These are phyloP conservation scores for Meloidogyne floridensis DNA, from an alignment of 1,140 invertebrate genomes.

Conservation along the genomic window DNA sequence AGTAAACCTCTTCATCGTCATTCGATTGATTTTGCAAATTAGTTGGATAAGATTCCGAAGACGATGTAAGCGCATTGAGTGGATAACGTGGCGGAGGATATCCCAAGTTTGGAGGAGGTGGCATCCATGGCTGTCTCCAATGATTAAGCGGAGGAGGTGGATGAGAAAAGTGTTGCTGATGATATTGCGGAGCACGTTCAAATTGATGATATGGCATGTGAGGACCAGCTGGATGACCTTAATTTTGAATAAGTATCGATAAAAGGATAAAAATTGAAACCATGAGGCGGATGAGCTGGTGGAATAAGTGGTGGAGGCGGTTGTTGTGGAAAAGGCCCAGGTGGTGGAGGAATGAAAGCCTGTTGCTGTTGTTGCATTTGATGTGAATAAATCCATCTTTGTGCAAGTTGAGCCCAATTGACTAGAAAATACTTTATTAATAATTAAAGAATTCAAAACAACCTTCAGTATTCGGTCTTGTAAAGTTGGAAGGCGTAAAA, in stretches of 20 bases:
- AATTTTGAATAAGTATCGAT: not conserved
- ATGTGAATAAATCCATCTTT: conserved; percentile 38
- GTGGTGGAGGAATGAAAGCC: conserved; percentile 8
- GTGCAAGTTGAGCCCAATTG: conserved; percentile 44
- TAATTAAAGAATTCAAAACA: not conserved
- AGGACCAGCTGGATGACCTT: not conserved
- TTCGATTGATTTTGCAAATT: conserved; percentile 1
- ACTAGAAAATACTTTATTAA: conserved; percentile 29
- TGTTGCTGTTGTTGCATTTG: conserved; percentile 23
- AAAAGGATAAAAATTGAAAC: not conserved
- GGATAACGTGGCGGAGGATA: conserved; percentile 1
- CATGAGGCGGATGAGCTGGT: not conserved
- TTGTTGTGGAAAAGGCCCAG: conserved; percentile 17
- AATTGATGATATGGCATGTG: not conserved
- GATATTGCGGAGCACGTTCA: not conserved
- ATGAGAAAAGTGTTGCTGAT: not conserved
- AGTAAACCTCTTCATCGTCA: conserved; percentile 16
- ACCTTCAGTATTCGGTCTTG: conserved; percentile 7
- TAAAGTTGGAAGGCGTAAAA: conserved; percentile 17
- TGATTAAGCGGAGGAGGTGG: not conserved
- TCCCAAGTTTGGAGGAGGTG: not conserved
- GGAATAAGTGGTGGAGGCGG: conserved; percentile 16
- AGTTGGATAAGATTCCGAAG: not conserved
- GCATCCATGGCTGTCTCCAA: not conserved
- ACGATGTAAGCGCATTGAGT: not conserved